A percentile compares a stretch with the other conserved stretches of the same genome.
These are phyloP conservation scores for Lepidurus packardi DNA, from an alignment of 1,140 invertebrate species.

Conservation along the genomic window DNA sequence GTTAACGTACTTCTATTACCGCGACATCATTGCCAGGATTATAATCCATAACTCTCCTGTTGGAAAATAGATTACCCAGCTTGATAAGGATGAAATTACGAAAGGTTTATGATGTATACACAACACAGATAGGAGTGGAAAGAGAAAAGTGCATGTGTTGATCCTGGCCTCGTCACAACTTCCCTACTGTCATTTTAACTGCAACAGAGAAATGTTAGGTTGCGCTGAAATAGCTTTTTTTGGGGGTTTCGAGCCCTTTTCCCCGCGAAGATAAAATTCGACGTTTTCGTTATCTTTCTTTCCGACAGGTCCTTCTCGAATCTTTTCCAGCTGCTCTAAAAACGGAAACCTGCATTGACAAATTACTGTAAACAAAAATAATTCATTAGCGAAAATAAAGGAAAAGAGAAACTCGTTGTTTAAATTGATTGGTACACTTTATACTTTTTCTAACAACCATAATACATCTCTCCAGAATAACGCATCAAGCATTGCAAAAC, in stretches of 20 bases:
- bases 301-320: background rate
- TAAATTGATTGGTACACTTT: background rate
- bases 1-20: no score
- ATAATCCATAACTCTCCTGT: no score
- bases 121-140: no score
- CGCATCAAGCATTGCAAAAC: background rate
- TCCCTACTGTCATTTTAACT: background rate
- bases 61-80: no score
- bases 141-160: no score
- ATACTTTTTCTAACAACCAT: conserved; percentile 20
- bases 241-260: background rate
- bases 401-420: background rate
- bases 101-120: no score
- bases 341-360: background rate
- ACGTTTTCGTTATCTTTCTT: no score
- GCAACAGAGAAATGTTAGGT: background rate
- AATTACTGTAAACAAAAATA: background rate
- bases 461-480: background rate
- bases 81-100: no score
- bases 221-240: background rate
- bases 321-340: background rate
- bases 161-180: no score
- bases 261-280: no score
- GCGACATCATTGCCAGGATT: no score
- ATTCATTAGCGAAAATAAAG: background rate